Base-by-base conservation (phyloP, 2,113 vertebrate genomes). In the Tenebrosternarchus preto region DNA sequence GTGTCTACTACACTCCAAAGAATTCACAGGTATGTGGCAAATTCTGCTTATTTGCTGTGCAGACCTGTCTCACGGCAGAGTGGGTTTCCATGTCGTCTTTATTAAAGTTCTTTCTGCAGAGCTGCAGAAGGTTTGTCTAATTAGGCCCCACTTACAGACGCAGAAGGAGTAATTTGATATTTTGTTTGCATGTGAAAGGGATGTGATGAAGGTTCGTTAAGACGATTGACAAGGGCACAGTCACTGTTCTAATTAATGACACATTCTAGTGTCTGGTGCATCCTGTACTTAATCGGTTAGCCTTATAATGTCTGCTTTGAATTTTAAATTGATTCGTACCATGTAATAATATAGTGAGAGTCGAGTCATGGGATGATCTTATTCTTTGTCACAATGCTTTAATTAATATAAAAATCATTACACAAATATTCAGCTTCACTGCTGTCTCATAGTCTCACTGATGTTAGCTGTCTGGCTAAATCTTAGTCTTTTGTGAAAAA, bases 1-100 rank as follows among this genome's bases (percentile, higher is more conserved):
- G 70, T 15, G 61, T 68, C 73, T 67, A 68, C 29, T 76, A 22
- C 25, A 31, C 19, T 60, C 29, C 19, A 36, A 20, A 61, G n/a
- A 76, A 76, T 61, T 72, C 76, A 56, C 72, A 76, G 53, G 76
- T 77, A 63, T 73, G 29, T 55, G 5, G n/a, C 57, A 77, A 77
- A 80, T 8, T 12, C 12, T 77, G 56, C 53, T 76, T 73, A 55
- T 76, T 67, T 66, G 36, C 19, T 25, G 25, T 27, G 39, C 29
- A 7, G 16, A 64, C 22, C 36, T 8, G 53, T 61, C 55, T 55
- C 64, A 15, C 79, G 46, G 77, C 63, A 70, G 77, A 20, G 24
- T 33, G 57, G 25, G n/a, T 67, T 74, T 72, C 24, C 76, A 20
- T 72, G 43, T 80, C 33, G 73, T 76, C 19, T 57, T 78, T 70